Conservation (phyloP, 1,140 invertebrate species). For the Lineus longissimus region DNA sequence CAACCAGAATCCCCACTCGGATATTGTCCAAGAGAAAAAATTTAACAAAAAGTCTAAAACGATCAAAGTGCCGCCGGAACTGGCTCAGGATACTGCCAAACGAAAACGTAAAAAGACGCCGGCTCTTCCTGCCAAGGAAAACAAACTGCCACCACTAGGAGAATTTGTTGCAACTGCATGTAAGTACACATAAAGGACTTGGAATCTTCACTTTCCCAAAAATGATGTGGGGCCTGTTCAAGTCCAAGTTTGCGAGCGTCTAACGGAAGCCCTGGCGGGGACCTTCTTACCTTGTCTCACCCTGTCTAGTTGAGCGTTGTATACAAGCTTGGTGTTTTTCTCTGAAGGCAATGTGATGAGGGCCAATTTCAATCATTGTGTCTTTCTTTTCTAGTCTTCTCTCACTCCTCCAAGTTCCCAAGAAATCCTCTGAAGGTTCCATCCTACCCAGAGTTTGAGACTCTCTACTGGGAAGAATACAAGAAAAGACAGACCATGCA, state of each 20-base stretch:
- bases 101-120: constrained; percentile 27
- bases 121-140: neutral
- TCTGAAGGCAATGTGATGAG: too few relatives aligned
- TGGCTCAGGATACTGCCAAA: constrained; percentile 27
- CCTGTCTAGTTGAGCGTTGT: too few relatives aligned
- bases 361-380: too few relatives aligned
- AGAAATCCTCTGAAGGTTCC: constrained; percentile 38
- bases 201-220: neutral
- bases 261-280: too few relatives aligned
- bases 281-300: too few relatives aligned
- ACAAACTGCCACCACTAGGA: constrained; percentile 14
- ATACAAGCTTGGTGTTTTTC: too few relatives aligned
- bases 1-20: constrained; percentile 16
- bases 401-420: constrained; percentile 34
- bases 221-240: too few relatives aligned
- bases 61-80: constrained; percentile 24
- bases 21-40: constrained; percentile 10
- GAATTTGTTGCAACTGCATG: constrained; percentile 24
- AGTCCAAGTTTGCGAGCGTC: too few relatives aligned
- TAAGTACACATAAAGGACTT: constrained; percentile 13
- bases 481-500: constrained; percentile 28
- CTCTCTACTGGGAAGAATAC: constrained; percentile 38
- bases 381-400: constrained; percentile 30
- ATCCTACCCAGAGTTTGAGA: constrained; percentile 38
- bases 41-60: constrained; percentile 15